Evolutionary conservation across 1,140 invertebrate species (phyloP), one percentile per base, ranked within the genome.

Genomic region (Tetramorium simillimum): DNA sequence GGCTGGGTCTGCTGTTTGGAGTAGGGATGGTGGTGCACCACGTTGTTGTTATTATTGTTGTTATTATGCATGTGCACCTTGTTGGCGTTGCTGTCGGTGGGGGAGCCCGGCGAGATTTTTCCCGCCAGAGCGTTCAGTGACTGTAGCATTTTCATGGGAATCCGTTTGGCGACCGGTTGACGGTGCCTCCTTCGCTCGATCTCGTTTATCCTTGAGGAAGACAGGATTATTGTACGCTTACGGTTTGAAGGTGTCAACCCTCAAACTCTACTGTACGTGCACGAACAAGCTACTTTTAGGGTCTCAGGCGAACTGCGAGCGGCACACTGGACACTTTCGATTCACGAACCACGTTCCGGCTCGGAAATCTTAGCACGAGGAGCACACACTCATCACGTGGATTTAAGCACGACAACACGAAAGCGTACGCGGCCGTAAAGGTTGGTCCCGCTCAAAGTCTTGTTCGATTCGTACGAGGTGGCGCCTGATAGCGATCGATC

Each of bases 51-150:
- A 92, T 96, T 96, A 76, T 93, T 95, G 87, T 94, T 97, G 94
- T 96, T 96, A 93, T 96, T 97, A 93, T 96, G 95, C 91, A 95
- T 92, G 86, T 95, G 94, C 65, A 95, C 95, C 87, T 92, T 95
- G 85, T 95, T 95, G 43, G 93, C 95, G 90, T 95, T 95, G 90
- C 94, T 95, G 88, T 95, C 95, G 75, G 95, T 95, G 14, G 95
- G 95, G 81, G 95, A 95, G 86, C 97, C 97, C 92, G 97, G 97
- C 94, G 97, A 97, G 95, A 97, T 97, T 95, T 98, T 98, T 92
- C 97, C 97, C 94, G 97, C 97, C 95, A 98, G 96, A 94, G 97
- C 96, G 95, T 97, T 97, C 94, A 97, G 95, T 86, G 97, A 97
- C 94, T 97, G 97, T 93, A 98, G 95, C 97, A 97, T 98, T 94